Base-by-base conservation (phyloP, 2,888 invertebrate genomes). In the Dicycla oo region DNA sequence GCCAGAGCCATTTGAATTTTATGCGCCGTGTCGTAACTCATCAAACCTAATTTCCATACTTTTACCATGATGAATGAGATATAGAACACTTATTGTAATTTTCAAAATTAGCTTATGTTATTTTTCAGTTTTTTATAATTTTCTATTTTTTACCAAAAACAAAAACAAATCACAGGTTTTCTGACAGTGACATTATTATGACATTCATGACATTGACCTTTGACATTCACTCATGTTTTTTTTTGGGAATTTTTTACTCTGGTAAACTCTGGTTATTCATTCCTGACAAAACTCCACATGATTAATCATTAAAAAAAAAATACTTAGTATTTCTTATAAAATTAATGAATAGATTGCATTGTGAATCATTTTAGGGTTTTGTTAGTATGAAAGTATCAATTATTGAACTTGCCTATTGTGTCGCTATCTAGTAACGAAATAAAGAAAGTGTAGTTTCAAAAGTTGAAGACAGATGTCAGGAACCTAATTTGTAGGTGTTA, bases 21-120 rank as follows among this genome's bases (percentile, higher is more conserved):
- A 34, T 91, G 82, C 34, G 95, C 94, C 2, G 94, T 94, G 78
- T 96, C 96, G 77, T 92, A 96, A 79, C 94, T 94, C 83, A 94
- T 91, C 26, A 93, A 82, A 34, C 96, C 96, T 66, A 96, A 86
- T 81, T 91, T 93, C 95, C 96, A 96, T 63, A 95, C 88, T 87
- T 93, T 95, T 18, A 96, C 92, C 94, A 81, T 81, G 43, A 40
- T 82, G 43, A 58, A 34, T 43, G 45, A 26, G 11, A 2, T 49
- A 15, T 15, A 10, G 3, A 38, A 51, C 4, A 26, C 11, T 51
- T 18, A 23, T 45, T 53, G 13, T 53, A 30, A 47, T 47, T 58
- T 57, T 40, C 1, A 0, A 49, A 30, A 64, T 38, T 5, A 10
- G 8, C 3, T 58, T 58, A 5, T 18, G 58, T 40, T 13, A n/a